A percentile compares a stretch with the other conserved stretches of the same genome.
These are phyloP conservation scores for Chaetodon trifascialis DNA, from an alignment of 2,113 vertebrate species.

Conservation along the genomic window DNA sequence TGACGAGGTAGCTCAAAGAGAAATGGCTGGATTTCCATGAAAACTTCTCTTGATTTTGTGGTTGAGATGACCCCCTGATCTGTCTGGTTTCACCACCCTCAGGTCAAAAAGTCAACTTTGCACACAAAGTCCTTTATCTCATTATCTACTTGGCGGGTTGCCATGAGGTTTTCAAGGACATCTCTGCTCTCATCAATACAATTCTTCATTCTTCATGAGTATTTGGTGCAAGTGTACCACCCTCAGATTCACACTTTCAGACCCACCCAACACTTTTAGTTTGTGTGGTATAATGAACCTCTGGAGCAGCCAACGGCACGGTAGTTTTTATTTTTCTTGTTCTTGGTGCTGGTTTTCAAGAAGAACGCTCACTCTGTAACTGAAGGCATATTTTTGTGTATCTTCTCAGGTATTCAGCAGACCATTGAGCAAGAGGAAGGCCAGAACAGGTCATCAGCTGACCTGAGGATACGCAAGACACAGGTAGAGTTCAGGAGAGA, in stretches of 20 bases:
- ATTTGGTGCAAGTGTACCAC: background rate
- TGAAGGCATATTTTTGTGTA: slow-evolving; percentile 11
- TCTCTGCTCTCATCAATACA: slow-evolving; percentile 11
- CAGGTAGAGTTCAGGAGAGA: slow-evolving; percentile 85
- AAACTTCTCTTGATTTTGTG: background rate
- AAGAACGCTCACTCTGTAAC: background rate
- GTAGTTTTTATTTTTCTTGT: background rate
- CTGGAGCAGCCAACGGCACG: background rate
- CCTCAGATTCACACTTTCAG: background rate
- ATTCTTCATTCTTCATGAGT: background rate
- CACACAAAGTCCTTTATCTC: background rate
- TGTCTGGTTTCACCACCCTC: background rate
- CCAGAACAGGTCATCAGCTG: slow-evolving; percentile 93
- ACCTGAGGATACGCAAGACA: slow-evolving; percentile 97
- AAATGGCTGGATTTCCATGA: background rate
- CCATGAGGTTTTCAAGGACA: slow-evolving; percentile 8
- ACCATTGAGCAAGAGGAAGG: slow-evolving; percentile 96
- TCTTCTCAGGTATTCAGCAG: slow-evolving; percentile 91
- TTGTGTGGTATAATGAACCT: background rate
- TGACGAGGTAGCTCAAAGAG: background rate
- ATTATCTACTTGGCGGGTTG: slow-evolving; percentile 5
- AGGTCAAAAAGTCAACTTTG: slow-evolving; percentile 5
- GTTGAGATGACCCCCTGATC: background rate
- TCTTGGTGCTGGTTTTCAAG: background rate
- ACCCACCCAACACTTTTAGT: background rate